A percentile compares a stretch with the other conserved stretches of the same genome.
These are phyloP conservation scores for Achroia grisella DNA, from an alignment of 1,140 invertebrate genomes.

Conservation along the genomic window DNA sequence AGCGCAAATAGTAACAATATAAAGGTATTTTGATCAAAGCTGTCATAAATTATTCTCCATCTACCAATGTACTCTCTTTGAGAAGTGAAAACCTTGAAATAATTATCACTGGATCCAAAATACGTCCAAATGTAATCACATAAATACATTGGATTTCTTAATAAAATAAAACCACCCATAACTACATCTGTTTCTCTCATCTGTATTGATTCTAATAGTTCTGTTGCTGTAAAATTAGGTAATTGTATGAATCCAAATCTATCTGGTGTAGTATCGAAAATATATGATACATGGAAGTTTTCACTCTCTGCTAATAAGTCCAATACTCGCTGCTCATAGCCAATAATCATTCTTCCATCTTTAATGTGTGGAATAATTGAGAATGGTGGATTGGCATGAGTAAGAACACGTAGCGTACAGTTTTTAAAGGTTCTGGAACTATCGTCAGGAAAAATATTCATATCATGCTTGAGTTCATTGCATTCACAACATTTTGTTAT, in stretches of 20 bases:
- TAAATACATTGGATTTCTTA: background rate
- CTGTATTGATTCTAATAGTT: background rate
- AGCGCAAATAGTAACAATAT: background rate
- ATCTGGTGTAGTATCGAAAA: background rate
- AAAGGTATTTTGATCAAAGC: background rate
- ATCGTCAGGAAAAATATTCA: background rate
- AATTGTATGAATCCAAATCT: background rate
- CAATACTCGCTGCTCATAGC: background rate
- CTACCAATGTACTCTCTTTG: background rate
- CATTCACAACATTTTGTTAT: background rate
- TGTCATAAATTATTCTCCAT: background rate
- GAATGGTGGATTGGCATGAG: background rate
- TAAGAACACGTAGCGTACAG: background rate
- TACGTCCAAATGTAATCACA: slow-evolving; percentile 1
- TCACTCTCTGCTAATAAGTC: background rate
- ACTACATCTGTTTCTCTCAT: background rate
- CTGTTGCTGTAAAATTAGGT: background rate
- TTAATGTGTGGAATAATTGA: background rate
- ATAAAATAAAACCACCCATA: background rate
- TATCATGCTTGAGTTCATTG: background rate
- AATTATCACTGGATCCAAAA: background rate
- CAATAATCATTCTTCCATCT: background rate
- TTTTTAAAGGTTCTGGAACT: background rate
- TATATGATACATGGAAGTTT: background rate
- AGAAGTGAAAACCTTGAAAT: background rate